Base-by-base conservation (phyloP, 2,113 vertebrate species). In the Otolemur garnettii region DNA sequence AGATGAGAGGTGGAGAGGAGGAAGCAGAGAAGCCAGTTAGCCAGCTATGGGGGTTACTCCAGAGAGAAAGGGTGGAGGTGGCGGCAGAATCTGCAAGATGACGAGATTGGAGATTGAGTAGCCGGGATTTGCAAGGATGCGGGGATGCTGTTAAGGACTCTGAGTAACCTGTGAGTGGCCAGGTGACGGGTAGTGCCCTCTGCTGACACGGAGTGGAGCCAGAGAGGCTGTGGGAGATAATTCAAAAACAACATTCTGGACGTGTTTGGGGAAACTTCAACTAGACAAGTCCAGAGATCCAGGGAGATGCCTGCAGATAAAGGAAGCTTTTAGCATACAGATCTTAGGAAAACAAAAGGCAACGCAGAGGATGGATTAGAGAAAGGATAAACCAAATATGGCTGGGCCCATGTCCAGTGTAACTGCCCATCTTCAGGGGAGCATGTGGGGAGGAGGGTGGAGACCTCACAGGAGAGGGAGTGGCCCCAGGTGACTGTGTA, bases 91-190 rank as follows among this genome's bases (percentile, higher is more conserved):
- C 1, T 11, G 53, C n/a, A 26, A 12, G 10, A 75, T 7, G 69
- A 50, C 8, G 14, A 55, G 55, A 60, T 18, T 8, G 45, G 8
- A 8, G 45, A 8, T 50, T 50, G 45, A 50, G 45, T 50, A 50
- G 45, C 45, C 1, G 45, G 45, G 45, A 50, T 9, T 50, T 8
- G 45, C 45, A 42, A n/a, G 14, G 33, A 59, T 7, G 0, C 33
- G 30, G 71, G 55, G 19, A 24, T 4, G 9, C 4, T 10, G 15
- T 55, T 22, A 38, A 15, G 15, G 33, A 18, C 50, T 38, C 26
- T 1, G 1, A 5, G 3, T 77, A 30, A 10, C 12, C 5, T 2
- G 0, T 15, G 7, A 8, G 50, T 13, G 19, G 0, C 62, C 28
- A 45, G 75, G 9, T 4, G 3, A 14, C 24, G 3, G 15, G 45